phyloP scores from a whole-genome alignment of 2,888 invertebrate species.

The Spatulosminthurus flaviceps region DNA sequence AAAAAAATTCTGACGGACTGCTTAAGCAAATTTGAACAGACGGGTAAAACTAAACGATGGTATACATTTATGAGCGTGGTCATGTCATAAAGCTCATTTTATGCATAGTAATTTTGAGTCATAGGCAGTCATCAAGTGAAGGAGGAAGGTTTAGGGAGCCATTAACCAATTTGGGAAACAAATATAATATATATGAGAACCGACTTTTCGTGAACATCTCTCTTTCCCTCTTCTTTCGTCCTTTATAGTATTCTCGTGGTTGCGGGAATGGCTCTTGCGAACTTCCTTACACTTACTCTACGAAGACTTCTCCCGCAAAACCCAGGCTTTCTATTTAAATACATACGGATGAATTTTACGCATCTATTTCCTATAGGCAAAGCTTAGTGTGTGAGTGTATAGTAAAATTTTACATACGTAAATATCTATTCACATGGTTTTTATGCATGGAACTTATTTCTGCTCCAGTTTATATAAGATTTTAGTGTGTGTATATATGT shows the following conservation, averaged over 20 bases:
- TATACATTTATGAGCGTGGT: slow-evolving; percentile 44
- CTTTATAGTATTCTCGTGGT: slow-evolving; percentile 42
- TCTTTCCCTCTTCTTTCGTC: slow-evolving; percentile 23
- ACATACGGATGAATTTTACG: too few species aligned
- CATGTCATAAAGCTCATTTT: slow-evolving; percentile 47
- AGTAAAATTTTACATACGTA: too few species aligned
- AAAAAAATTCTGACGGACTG: slow-evolving; percentile 22
- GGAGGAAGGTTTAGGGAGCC: slow-evolving; percentile 42
- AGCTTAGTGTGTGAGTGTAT: too few species aligned
- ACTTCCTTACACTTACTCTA: background rate
- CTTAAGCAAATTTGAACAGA: slow-evolving; percentile 37
- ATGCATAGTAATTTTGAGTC: slow-evolving; percentile 44
- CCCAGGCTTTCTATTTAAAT: too few species aligned
- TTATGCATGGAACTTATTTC: too few species aligned
- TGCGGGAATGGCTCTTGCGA: slow-evolving; percentile 22
- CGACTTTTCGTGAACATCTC: slow-evolving; percentile 10
- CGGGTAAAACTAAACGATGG: slow-evolving; percentile 36
- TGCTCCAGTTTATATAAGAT: too few species aligned
- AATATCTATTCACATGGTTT: too few species aligned
- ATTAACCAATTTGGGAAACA: slow-evolving; percentile 50
- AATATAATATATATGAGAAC: slow-evolving; percentile 43
- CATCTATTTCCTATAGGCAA: too few species aligned
- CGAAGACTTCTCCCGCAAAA: background rate
- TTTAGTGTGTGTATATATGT: slow-evolving; percentile 10
- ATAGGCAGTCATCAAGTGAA: slow-evolving; percentile 43